These are phyloP conservation scores for Morus bassanus DNA, from an alignment of 2,797 vertebrate genomes.

Conservation along the genomic window DNA sequence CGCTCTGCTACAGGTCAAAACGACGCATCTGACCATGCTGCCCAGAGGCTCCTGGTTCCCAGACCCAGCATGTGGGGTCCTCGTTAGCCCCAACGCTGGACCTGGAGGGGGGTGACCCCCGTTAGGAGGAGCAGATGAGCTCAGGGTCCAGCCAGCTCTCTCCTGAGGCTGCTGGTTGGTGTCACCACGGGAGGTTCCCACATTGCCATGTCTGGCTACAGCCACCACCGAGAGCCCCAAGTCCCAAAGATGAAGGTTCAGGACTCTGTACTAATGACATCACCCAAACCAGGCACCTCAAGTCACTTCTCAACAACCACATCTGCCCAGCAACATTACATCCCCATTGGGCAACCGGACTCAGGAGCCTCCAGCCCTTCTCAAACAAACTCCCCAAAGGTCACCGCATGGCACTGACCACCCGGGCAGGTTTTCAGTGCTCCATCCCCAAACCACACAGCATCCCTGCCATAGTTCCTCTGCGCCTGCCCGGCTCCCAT, in stretches of 20 bases:
- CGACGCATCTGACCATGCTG: background rate
- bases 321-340: background rate
- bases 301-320: background rate
- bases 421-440: background rate
- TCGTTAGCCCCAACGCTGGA: background rate
- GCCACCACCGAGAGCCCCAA: background rate
- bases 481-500: accelerated
- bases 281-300: background rate
- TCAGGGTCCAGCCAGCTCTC: background rate
- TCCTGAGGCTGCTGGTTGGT: background rate
- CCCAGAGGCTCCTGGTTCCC: background rate
- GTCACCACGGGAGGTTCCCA: background rate
- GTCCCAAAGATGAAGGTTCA: background rate
- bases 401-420: background rate
- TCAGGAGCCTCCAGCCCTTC: background rate
- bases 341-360: accelerated
- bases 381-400: background rate
- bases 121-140: background rate
- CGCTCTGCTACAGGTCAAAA: background rate
- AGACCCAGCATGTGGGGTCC: background rate
- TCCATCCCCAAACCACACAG: background rate
- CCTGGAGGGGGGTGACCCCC: accelerated
- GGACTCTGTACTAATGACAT: background rate
- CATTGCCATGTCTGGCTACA: background rate
- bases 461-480: background rate